phyloP scores from a whole-genome alignment of 64 coral and sea anemone genomes.

The Orbicella faveolata region DNA sequence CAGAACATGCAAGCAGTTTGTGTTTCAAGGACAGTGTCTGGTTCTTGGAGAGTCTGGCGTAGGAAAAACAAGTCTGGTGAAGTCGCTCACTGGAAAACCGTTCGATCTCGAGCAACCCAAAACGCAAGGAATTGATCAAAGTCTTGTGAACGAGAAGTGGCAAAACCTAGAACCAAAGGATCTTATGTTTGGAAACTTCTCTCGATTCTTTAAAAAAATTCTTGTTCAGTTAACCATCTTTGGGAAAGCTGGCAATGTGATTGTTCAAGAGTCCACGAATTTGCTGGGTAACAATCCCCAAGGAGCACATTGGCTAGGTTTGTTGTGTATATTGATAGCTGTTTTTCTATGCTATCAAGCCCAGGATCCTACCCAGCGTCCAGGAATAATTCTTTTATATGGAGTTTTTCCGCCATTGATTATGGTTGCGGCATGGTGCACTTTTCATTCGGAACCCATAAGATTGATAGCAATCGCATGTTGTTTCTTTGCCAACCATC shows the following conservation, averaged over 20 bases:
- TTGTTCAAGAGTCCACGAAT: no score
- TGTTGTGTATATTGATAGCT: not conserved
- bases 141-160: constrained; percentile 40
- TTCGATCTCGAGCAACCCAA: constrained; percentile 21
- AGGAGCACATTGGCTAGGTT: no score
- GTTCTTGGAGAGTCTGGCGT: constrained; percentile 42
- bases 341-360: not conserved
- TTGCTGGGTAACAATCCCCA: not conserved
- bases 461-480: not conserved
- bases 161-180: constrained; percentile 1
- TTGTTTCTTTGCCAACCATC: not conserved
- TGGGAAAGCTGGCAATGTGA: not conserved
- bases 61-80: constrained; percentile 61
- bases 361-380: not conserved
- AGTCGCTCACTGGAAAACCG: constrained; percentile 20
- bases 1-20: not conserved
- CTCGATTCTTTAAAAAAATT: not conserved
- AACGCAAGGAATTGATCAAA: constrained; percentile 35
- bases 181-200: not conserved
- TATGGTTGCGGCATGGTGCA: not conserved
- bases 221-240: not conserved
- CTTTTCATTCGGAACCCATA: not conserved
- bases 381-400: no score
- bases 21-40: constrained; percentile 43
- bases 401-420: no score